These are phyloP conservation scores for Drosophila rubida DNA, from an alignment of 2,888 invertebrate species.

Conservation along the genomic window DNA sequence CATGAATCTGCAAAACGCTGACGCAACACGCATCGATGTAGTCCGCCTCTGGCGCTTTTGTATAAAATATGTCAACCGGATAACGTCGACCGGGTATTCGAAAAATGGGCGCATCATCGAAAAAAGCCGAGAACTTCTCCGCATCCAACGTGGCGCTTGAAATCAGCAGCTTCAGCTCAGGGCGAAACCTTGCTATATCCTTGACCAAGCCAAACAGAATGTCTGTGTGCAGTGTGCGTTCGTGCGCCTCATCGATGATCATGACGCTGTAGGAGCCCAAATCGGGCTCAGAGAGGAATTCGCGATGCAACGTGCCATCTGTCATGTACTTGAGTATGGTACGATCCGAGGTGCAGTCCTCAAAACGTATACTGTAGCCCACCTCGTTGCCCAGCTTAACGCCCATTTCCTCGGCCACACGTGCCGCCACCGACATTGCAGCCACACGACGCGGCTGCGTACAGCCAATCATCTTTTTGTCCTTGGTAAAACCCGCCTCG, in stretches of 20 bases:
- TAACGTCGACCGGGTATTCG: constrained; percentile 98
- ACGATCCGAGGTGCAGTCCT: constrained; percentile 99
- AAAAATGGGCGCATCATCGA: constrained; percentile 99
- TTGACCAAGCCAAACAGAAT: constrained; percentile 98
- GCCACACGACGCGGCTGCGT: constrained; percentile 99
- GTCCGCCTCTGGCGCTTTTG: constrained; percentile 99
- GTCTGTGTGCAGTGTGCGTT: constrained; percentile 98
- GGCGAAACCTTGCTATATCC: constrained; percentile 96
- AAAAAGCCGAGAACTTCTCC: constrained; percentile 98
- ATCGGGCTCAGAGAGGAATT: constrained; percentile 99
- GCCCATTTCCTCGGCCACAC: constrained; percentile 99
- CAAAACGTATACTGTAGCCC: constrained; percentile 97
- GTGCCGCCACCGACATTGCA: constrained; percentile 99
- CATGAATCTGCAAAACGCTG: constrained; percentile 98
- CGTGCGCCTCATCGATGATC: constrained; percentile 99
- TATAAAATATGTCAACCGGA: constrained; percentile 99
- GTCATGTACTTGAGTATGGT: constrained; percentile 99
- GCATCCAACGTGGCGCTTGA: constrained; percentile 99
- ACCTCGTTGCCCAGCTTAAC: constrained; percentile 98
- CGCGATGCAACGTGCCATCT: constrained; percentile 98
- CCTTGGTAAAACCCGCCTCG: constrained; percentile 94
- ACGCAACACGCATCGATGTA: constrained; percentile 99
- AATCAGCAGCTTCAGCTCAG: constrained; percentile 97
- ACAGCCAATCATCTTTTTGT: constrained; percentile 96
- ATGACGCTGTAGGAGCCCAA: constrained; percentile 98